Evolutionary conservation across 2,113 vertebrate species (phyloP).

Genomic region (Asarcornis scutulata): DNA sequence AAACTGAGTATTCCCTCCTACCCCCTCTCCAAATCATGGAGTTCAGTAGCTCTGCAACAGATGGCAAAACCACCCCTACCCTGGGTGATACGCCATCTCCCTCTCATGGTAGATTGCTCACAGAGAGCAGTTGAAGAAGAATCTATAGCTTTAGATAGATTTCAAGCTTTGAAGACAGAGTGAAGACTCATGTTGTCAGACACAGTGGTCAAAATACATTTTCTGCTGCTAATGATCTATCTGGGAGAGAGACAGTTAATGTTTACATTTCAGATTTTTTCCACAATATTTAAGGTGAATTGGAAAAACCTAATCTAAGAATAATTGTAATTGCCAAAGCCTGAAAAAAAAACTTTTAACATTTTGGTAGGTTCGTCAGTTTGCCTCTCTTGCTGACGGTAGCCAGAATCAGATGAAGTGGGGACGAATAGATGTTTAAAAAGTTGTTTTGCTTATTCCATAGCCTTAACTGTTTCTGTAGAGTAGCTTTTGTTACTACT

Average conservation of each 20-base stretch:
- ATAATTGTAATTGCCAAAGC: not conserved
- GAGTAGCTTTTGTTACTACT: not conserved
- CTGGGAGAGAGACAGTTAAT: not conserved
- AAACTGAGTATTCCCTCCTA: not conserved
- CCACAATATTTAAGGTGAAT: not conserved
- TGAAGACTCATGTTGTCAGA: not conserved
- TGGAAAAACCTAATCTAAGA: not conserved
- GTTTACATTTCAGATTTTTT: not conserved
- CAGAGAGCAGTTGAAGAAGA: not conserved
- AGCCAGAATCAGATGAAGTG: not conserved
- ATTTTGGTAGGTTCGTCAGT: not conserved
- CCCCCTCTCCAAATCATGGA: rapidly evolving
- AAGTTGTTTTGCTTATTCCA: not conserved
- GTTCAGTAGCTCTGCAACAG: not conserved
- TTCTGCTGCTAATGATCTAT: not conserved
- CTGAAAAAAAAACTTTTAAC: not conserved
- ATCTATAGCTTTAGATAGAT: not conserved
- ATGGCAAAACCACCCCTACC: not conserved
- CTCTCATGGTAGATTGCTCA: not conserved
- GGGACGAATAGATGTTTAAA: not conserved
- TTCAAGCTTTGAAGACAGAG: not conserved
- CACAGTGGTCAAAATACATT: not conserved
- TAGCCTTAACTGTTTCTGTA: not conserved
- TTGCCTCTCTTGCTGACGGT: not conserved
- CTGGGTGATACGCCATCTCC: not conserved